Evolutionary conservation across 2,888 invertebrate species (phyloP), one percentile per base, ranked within the genome.

Genomic region (Clunio marinus): DNA sequence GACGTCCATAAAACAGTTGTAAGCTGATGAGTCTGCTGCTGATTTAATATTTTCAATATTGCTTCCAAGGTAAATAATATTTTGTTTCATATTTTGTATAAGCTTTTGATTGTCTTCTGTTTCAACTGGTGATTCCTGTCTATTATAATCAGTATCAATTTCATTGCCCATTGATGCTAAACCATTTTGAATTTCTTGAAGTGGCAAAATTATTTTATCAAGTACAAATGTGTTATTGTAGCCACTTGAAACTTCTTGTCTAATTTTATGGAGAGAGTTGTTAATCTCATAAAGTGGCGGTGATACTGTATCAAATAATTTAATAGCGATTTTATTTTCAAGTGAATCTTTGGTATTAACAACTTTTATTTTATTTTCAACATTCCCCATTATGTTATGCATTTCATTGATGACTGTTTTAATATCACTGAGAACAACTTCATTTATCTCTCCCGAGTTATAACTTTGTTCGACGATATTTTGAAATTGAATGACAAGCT

Each of bases 281-380:
- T 84, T 81, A 4, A 88, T 75, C 74, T 87, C 85, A 68, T 84
- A 78, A n/a, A 87, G 79, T 0, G 87, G 84, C 15, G 83, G 82
- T 72, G 84, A 83, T 0, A 88, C 83, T 66, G 83, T 82, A 73
- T 88, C 86, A 68, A 88, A 81, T 32, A 87, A 81, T 69, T 84
- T 83, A 69, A 85, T 83, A 71, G 84, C 84, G 67, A 83, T 75
- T 71, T 77, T 79, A 60, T 78, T 77, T 46, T 79, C 78, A 55
- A 77, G 71, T 0, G 76, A 75, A 51, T 77, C 76, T 46, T 74
- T 73, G 1, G 77, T 69, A 13, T 76, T 75, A 25, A 37, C 41
- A 27, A 68, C 51, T 13, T 32, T 22, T 20, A 66, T 32, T 66
- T 66, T 66, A 2, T 66, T 58, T 25, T 71, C 71, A 27, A 62